Evolutionary conservation across 2,888 invertebrate species (phyloP).

Genomic region (Julus scandinavius): DNA sequence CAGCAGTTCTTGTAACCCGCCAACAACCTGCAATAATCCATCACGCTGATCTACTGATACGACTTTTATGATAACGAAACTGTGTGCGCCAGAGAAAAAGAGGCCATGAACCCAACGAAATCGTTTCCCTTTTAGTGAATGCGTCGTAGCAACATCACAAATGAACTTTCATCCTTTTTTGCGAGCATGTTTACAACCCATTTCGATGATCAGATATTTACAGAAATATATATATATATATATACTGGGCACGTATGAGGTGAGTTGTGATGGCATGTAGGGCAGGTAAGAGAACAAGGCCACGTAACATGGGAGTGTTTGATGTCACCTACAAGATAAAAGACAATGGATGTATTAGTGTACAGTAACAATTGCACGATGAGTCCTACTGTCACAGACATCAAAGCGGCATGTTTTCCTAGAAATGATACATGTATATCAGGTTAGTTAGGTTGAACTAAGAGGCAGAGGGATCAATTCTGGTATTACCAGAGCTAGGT

Average conservation of each 20-base stretch:
- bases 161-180: neutral
- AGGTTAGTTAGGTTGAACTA: neutral
- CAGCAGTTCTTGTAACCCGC: neutral
- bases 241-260: constrained; percentile 39
- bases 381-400: neutral
- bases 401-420: neutral
- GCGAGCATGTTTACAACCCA: neutral
- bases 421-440: neutral
- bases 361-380: neutral
- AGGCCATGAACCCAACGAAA: neutral
- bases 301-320: neutral
- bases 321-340: constrained; percentile 24
- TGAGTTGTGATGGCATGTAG: neutral
- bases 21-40: constrained; percentile 4
- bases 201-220: constrained; percentile 42
- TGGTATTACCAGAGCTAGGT: neutral
- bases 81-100: constrained; percentile 23
- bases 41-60: neutral
- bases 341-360: neutral
- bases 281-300: neutral
- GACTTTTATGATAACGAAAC: neutral
- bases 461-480: neutral
- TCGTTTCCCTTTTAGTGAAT: neutral
- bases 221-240: constrained; percentile 8
- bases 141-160: neutral